phyloP scores from a whole-genome alignment of 53 echinoderm and acorn worm genomes.

The Patiria pectinifera region DNA sequence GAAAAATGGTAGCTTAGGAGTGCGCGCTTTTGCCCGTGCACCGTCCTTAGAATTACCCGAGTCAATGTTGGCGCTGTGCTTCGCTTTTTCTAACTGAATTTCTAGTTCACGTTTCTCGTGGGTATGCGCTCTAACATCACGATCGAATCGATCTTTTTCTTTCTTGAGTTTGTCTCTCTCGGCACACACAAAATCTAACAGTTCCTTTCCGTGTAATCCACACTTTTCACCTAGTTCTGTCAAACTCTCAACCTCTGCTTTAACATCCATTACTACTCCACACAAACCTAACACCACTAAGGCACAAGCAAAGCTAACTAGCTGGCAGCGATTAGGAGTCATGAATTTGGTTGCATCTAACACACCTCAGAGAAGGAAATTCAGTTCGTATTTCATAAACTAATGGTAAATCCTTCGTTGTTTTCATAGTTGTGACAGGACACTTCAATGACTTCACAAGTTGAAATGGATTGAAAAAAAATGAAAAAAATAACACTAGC shows the following conservation, averaged over 20 bases:
- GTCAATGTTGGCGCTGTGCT: no score
- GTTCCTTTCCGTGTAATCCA: slow-evolving; percentile 21
- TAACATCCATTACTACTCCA: slow-evolving; percentile 11
- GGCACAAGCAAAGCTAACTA: neutral
- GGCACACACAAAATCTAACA: slow-evolving; percentile 24
- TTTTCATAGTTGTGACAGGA: neutral
- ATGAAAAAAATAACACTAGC: neutral
- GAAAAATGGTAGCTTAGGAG: slow-evolving; percentile 33
- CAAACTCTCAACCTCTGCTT: neutral
- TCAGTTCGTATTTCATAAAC: neutral
- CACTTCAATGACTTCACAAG: neutral
- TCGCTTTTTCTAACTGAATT: neutral
- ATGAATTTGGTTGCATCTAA: neutral
- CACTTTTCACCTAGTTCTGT: slow-evolving; percentile 19
- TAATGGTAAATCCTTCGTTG: neutral
- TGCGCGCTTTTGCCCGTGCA: neutral
- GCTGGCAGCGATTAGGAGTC: neutral
- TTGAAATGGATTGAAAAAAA: neutral
- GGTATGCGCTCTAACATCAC: slow-evolving; percentile 5
- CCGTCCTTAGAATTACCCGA: neutral
- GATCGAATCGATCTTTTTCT: neutral
- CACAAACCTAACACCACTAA: neutral
- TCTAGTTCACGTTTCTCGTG: neutral
- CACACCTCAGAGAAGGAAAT: neutral
- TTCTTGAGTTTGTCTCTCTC: slow-evolving; percentile 31